phyloP scores from a whole-genome alignment of 2,113 vertebrate genomes.

The Loxodonta africana region DNA sequence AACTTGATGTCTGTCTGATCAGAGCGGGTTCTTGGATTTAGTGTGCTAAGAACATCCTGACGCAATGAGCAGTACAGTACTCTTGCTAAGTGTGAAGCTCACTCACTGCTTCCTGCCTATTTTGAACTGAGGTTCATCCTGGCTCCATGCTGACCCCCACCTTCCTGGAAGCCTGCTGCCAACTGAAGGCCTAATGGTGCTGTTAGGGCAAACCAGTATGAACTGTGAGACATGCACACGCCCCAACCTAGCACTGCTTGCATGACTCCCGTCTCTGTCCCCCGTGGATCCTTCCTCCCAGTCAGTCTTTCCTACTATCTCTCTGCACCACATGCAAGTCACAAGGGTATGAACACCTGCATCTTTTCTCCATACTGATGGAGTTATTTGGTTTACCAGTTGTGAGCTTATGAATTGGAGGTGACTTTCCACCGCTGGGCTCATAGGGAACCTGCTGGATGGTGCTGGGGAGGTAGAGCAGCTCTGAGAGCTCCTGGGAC shows the following conservation, averaged over 20 bases:
- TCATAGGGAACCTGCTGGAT: neutral
- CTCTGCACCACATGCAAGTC: neutral
- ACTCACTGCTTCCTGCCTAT: neutral
- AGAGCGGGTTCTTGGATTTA: neutral
- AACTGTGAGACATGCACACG: fast-evolving
- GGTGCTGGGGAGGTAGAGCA: fast-evolving
- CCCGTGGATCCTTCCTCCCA: neutral
- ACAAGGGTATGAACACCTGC: neutral
- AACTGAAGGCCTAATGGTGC: neutral
- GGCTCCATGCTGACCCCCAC: neutral
- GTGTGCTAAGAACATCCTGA: neutral
- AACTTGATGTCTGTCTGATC: neutral
- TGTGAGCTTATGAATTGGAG: neutral
- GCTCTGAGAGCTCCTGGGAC: neutral
- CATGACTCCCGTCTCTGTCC: neutral
- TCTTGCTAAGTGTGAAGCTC: neutral
- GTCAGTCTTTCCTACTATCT: neutral
- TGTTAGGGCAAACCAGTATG: neutral
- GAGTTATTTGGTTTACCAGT: neutral
- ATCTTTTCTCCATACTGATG: neutral
- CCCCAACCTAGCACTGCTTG: neutral
- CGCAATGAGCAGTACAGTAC: neutral
- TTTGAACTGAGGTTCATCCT: neutral
- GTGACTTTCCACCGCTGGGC: neutral
- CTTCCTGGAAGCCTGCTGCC: neutral